phyloP scores from a whole-genome alignment of 2,113 vertebrate genomes.

The Pitta sordida region DNA sequence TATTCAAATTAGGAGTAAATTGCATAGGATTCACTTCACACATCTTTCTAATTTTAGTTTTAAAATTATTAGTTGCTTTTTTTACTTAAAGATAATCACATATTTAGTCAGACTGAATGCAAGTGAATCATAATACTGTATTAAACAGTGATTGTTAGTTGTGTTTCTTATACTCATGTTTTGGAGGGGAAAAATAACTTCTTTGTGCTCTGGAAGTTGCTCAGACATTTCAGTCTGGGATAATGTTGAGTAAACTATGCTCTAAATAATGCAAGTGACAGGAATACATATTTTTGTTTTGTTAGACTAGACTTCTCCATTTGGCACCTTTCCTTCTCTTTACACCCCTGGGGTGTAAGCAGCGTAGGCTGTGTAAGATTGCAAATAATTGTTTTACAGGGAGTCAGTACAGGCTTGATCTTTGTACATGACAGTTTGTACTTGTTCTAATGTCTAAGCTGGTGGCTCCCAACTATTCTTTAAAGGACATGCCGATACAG shows the following conservation, averaged over 20 bases:
- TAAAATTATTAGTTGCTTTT: slow-evolving; percentile 9
- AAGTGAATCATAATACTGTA: background rate
- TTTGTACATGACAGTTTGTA: background rate
- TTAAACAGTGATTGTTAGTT: background rate
- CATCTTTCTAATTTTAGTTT: slow-evolving; percentile 13
- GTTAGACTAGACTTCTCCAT: background rate
- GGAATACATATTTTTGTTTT: background rate
- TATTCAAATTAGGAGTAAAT: background rate
- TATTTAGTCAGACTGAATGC: background rate
- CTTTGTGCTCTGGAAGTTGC: background rate
- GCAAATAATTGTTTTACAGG: background rate
- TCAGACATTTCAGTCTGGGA: background rate
- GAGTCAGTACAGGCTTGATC: background rate
- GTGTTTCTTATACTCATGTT: background rate
- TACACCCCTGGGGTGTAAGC: background rate
- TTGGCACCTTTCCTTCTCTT: background rate
- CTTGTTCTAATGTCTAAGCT: background rate
- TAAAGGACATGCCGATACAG: background rate
- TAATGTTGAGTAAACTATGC: background rate
- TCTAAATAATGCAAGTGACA: background rate
- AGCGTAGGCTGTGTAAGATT: background rate
- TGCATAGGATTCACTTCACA: background rate
- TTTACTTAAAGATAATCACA: slow-evolving; percentile 1
- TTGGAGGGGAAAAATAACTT: background rate
- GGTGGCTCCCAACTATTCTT: background rate